Conservation (phyloP, 2,113 vertebrate species). For the Tautogolabrus adspersus region DNA sequence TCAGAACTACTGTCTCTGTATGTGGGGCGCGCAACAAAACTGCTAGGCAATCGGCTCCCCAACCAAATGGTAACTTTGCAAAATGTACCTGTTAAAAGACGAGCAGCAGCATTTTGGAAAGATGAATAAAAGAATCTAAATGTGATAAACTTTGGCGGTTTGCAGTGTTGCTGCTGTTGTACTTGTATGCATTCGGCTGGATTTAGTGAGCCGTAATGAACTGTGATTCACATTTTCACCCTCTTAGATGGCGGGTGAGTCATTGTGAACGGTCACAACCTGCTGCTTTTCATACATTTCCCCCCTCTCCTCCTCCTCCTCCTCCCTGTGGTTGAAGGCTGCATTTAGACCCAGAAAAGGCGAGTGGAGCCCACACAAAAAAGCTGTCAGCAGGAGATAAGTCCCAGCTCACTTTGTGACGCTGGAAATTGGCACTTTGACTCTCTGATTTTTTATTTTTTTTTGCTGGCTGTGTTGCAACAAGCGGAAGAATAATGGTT, state of each 20-base stretch:
- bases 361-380: slow-evolving; percentile 38
- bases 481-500: slow-evolving; percentile 53
- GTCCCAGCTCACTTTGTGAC: slow-evolving; percentile 46
- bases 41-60: too few relatives aligned
- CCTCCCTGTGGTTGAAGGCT: slow-evolving; percentile 5
- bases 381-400: slow-evolving; percentile 59
- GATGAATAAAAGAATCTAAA: too few relatives aligned
- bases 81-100: too few relatives aligned
- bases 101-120: too few relatives aligned
- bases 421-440: slow-evolving; percentile 51
- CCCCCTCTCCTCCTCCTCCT: neutral
- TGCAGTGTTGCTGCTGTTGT: too few relatives aligned
- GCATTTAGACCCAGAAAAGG: slow-evolving; percentile 27
- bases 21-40: too few relatives aligned
- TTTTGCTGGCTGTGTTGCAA: slow-evolving; percentile 41
- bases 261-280: slow-evolving; percentile 5
- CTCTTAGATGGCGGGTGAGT: neutral
- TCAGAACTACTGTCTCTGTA: too few relatives aligned
- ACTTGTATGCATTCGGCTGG: neutral
- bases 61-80: too few relatives aligned
- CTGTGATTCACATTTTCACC: neutral
- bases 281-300: neutral
- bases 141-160: too few relatives aligned
- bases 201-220: neutral
- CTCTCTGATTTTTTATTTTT: slow-evolving; percentile 35